phyloP scores from a whole-genome alignment of 1,140 invertebrate genomes.

The Formica exsecta region DNA sequence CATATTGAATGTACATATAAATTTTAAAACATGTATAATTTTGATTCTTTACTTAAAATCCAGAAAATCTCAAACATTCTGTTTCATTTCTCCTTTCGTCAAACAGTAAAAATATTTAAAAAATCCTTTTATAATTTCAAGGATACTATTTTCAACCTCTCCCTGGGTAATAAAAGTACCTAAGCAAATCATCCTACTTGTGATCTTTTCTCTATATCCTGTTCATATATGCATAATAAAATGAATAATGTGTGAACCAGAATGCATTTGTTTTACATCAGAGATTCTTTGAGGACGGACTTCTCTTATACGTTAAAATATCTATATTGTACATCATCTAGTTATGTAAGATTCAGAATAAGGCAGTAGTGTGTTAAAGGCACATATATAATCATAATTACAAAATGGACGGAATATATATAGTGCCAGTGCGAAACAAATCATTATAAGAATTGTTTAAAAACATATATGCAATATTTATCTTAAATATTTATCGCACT shows the following conservation, averaged over 20 bases:
- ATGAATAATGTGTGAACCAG: neutral
- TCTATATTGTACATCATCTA: constrained; percentile 31
- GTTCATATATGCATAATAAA: neutral
- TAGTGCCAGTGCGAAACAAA: neutral
- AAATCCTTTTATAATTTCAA: no score
- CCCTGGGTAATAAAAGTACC: no score
- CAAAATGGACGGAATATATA: constrained; percentile 63
- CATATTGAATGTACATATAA: neutral
- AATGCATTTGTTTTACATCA: neutral
- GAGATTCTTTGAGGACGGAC: neutral
- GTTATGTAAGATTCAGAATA: constrained; percentile 27
- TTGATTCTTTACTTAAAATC: no score
- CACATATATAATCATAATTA: constrained; percentile 29
- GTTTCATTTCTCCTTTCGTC: neutral
- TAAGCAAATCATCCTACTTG: neutral
- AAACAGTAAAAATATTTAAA: neutral
- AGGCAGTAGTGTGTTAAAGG: constrained; percentile 12
- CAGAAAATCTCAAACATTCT: no score
- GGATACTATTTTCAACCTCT: no score
- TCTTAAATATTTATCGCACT: constrained; percentile 6
- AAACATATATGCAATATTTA: neutral
- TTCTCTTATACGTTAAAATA: neutral
- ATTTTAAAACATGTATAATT: constrained; percentile 5
- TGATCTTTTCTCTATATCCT: neutral
- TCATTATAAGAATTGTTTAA: neutral